Base-by-base conservation (phyloP, 2,113 vertebrate genomes). In the Stegostoma tigrinum region DNA sequence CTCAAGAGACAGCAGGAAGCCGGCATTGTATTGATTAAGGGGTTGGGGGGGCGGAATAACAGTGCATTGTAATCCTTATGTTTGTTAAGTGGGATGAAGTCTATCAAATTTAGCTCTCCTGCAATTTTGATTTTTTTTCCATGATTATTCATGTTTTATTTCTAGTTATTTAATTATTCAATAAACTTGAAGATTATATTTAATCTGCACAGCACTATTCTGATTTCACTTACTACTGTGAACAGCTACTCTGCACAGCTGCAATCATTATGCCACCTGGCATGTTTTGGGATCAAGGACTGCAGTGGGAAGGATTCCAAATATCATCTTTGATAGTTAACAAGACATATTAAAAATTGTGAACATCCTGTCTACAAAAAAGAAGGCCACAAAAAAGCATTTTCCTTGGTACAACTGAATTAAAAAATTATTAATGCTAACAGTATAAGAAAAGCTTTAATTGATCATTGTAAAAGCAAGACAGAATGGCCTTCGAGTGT, bases 211-310 rank as follows among this genome's bases (percentile, higher is more conserved):
- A 55, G 30, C 14, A 61, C 52, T 34, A 90, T 90, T 90, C 87
- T 61, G 27, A 90, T 90, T 55, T 90, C 87, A 61, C 27, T 34
- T 61, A 61, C 10, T 90, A 55, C 87, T 61, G 52, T 30, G 87
- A 90, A 90, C 52, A 90, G 30, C 3, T 34, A 30, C 52, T 61
- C 48, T 17, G 48, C 48, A 55, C 87, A 90, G 87, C 30, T 90
- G 87, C 23, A 55, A 61, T 90, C 52, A 55, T 34, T n/a, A 90
- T 90, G 87, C 48, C 87, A 90, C 52, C 87, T 90, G 85, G 87
- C 87, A 90, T 61, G 52, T 61, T 61, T 30, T 34, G 52, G 87
- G 87, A 90, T 61, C 52, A 90, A 55, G 80, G 48, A 10, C 27
- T 90, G 27, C 10, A 90, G 12, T 90, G 27, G 87, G 87, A 61